phyloP scores from a whole-genome alignment of 1,140 invertebrate species.

The Cherax quadricarinatus region DNA sequence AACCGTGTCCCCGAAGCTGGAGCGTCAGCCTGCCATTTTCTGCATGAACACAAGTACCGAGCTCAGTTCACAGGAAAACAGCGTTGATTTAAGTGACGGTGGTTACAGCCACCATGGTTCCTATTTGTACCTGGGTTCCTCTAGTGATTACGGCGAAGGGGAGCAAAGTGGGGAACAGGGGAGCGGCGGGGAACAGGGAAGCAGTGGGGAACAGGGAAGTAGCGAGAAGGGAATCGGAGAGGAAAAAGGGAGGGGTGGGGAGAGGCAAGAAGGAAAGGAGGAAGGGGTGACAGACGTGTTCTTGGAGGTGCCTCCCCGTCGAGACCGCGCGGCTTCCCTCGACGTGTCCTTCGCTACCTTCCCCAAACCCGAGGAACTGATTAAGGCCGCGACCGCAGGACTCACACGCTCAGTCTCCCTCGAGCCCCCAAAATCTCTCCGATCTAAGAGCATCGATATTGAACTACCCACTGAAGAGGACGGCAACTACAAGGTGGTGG shows the following conservation, averaged over 20 bases:
- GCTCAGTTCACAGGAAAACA: slow-evolving; percentile 78
- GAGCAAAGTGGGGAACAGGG: slow-evolving; percentile 62
- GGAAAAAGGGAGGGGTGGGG: slow-evolving; percentile 78
- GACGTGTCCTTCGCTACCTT: slow-evolving; percentile 83
- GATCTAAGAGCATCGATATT: slow-evolving; percentile 94
- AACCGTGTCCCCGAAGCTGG: slow-evolving; percentile 76
- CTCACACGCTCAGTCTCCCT: slow-evolving; percentile 67
- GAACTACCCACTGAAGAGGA: slow-evolving; percentile 91
- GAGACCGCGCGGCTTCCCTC: slow-evolving; percentile 89
- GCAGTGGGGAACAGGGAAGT: not conserved
- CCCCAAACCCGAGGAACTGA: slow-evolving; percentile 50
- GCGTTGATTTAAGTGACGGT: slow-evolving; percentile 76
- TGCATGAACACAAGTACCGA: slow-evolving; percentile 76
- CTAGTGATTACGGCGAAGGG: slow-evolving; percentile 73
- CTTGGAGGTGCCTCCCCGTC: slow-evolving; percentile 80
- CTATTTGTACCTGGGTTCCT: slow-evolving; percentile 77
- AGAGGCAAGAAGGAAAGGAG: slow-evolving; percentile 84
- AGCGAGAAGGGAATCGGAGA: slow-evolving; percentile 77
- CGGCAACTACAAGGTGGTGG: slow-evolving; percentile 86
- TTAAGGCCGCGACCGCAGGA: slow-evolving; percentile 33
- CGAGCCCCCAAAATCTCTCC: slow-evolving; percentile 75
- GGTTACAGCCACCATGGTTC: slow-evolving; percentile 75
- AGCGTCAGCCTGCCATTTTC: slow-evolving; percentile 88
- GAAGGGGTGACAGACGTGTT: slow-evolving; percentile 63
- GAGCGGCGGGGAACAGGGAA: not conserved